Evolutionary conservation across 1,140 invertebrate genomes (phyloP), one percentile per base, ranked within the genome.

Genomic region (Pseudachorutes palmiensis): DNA sequence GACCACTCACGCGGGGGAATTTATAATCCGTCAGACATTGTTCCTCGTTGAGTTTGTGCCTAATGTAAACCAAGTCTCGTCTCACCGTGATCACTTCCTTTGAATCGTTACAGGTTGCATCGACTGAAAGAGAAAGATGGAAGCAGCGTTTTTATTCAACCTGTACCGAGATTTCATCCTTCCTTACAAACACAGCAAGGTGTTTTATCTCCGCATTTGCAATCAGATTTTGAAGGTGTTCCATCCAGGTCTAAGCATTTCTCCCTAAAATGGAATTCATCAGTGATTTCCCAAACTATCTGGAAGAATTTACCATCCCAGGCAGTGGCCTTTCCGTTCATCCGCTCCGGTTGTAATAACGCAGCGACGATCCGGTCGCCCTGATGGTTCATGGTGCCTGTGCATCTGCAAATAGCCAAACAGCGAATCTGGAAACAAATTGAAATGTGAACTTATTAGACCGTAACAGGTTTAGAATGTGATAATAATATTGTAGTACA

Each of bases 1-100:
- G n/a, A n/a, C n/a, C n/a, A n/a, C n/a, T n/a, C 36, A 55, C 51
- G 9, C 51, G 12, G 24, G 51, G 51, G 24, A 55, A 55, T 55
- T 24, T 55, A 22, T 55, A 55, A 26, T 55, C 24, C 24, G 51
- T 55, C 12, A 55, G 5, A 22, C 51, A 55, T 26, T 55, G 9
- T 26, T 55, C 14, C 24, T 55, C 14, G 24, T 55, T 55, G 51
- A 22, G 9, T 22, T 55, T 26, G 24, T 55, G 51, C 5, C 12
- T 55, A 5, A 55, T 19, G 51, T 55, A 55, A 5, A 24, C 24
- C 14, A 55, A 16, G 24, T 55, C 24, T 24, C 24, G 9, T 26
- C 24, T 55, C 51, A 55, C 51, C 5, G 51, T 55, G 51, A 55
- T 55, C 14, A 3, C 24, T 24, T 55, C 51, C 24, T 24, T 12